phyloP scores from a whole-genome alignment of 2,113 vertebrate genomes.

The Gorsachius goisagi region DNA sequence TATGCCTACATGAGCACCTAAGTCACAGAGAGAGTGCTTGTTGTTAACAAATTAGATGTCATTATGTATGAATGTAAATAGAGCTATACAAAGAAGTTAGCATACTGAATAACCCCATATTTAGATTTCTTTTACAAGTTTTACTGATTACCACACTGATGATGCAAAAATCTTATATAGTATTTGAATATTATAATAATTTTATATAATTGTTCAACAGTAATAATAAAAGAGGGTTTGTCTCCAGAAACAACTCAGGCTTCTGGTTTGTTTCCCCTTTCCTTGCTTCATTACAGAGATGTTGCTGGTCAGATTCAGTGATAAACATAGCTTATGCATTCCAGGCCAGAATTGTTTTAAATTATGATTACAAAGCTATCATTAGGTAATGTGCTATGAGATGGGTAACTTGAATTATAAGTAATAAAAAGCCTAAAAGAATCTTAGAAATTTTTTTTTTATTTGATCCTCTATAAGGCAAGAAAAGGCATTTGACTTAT shows the following conservation, averaged over 20 bases:
- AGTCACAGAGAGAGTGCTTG: not conserved
- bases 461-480: not conserved
- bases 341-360: slow-evolving; percentile 21
- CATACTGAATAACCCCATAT: not conserved
- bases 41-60: not conserved
- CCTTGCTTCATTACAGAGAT: not conserved
- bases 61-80: not conserved
- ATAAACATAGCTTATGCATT: slow-evolving; percentile 8
- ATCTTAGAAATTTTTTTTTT: not conserved
- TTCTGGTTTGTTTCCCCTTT: not conserved
- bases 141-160: not conserved
- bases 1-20: not conserved
- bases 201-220: not conserved
- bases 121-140: not conserved
- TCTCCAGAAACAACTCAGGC: not conserved
- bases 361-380: not conserved
- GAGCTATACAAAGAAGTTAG: not conserved
- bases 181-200: not conserved
- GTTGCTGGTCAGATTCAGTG: not conserved
- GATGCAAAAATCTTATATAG: not conserved
- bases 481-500: not conserved
- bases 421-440: not conserved
- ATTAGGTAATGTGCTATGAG: not conserved
- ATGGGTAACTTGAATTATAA: not conserved
- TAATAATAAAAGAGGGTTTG: not conserved